Evolutionary conservation across 2,888 invertebrate species (phyloP), one percentile per base, ranked within the genome.

Genomic region (Trichopoda pennipes): DNA sequence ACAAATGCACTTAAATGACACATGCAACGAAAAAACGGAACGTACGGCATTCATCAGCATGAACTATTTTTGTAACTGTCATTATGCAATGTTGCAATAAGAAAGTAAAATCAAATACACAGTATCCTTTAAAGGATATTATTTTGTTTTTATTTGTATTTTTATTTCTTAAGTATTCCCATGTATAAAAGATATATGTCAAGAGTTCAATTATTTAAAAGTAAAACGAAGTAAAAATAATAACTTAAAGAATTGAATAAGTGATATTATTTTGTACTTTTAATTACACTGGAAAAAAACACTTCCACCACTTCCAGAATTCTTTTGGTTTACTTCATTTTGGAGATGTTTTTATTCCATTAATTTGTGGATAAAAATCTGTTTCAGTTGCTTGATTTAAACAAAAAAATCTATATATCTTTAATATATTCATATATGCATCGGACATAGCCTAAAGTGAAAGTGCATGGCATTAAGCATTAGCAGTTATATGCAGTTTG

Each of bases 171-270:
- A 64, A 66, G 60, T 61, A 44, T 44, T 70, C 49, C 69, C 68
- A 69, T 63, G 79, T 61, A 69, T 56, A 60, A 47, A 51, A 73
- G 47, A 73, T 69, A 44, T 76, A 69, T 73, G 81, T 73, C 69
- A 76, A 83, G 75, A 64, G 75, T 81, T 75, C 66, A 83, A 74
- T 76, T 81, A 61, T 78, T 78, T 84, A 61, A 77, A 76, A 66
- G 58, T 63, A 60, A 35, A 42, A 51, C 10, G 38, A 60, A 73
- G 35, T 74, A 63, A 77, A 64, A 75, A 56, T 4, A 49, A 44
- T 2, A 38, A 38, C 55, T 35, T 55, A 64, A 75, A 60, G 55
- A 75, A 72, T 68, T 75, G 64, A n/a, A 10, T 75, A 77, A 70
- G 70, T 44, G 38, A 44, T 44, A 44, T 44, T 28, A 28, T 28